Evolutionary conservation across 2,888 invertebrate species (phyloP).

Genomic region (Heteromyza rotundicornis): DNA sequence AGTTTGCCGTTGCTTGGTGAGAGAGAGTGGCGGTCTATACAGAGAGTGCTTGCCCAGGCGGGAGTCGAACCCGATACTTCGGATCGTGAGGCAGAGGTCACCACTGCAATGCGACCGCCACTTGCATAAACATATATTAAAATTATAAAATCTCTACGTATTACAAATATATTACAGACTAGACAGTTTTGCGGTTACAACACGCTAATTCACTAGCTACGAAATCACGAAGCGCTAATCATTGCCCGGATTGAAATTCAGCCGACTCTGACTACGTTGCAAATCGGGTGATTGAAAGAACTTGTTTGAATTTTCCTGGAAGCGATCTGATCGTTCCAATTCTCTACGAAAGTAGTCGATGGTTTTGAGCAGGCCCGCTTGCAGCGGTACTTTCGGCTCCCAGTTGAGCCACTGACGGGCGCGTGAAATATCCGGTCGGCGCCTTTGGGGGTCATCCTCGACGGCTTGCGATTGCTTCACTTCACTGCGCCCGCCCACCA

Average conservation of each 20-base stretch:
- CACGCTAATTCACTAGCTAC: no score
- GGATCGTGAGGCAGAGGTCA: no score
- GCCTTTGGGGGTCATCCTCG: slow-evolving; percentile 94
- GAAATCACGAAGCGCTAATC: slow-evolving; percentile 32
- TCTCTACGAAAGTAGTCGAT: slow-evolving; percentile 94
- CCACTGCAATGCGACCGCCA: no score
- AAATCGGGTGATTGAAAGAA: slow-evolving; percentile 56
- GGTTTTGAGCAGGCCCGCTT: slow-evolving; percentile 87
- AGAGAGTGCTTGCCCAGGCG: no score
- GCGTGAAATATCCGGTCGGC: slow-evolving; percentile 90
- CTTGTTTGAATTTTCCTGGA: slow-evolving; percentile 56
- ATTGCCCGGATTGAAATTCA: slow-evolving; percentile 34
- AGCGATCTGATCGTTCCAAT: slow-evolving; percentile 67
- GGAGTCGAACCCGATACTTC: no score
- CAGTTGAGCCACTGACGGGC: slow-evolving; percentile 86
- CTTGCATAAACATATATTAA: no score
- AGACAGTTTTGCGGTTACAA: slow-evolving; percentile 32
- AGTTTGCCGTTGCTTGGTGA: no score
- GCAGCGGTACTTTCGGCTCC: slow-evolving; percentile 88
- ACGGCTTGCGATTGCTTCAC: slow-evolving; percentile 85
- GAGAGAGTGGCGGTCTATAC: no score
- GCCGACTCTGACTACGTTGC: slow-evolving; percentile 40
- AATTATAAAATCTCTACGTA: no score
- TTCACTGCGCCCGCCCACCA: slow-evolving; percentile 85
- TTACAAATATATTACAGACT: slow-evolving; percentile 54